These are phyloP conservation scores for Gibbula magus DNA, from an alignment of 2,888 invertebrate genomes.

Conservation along the genomic window DNA sequence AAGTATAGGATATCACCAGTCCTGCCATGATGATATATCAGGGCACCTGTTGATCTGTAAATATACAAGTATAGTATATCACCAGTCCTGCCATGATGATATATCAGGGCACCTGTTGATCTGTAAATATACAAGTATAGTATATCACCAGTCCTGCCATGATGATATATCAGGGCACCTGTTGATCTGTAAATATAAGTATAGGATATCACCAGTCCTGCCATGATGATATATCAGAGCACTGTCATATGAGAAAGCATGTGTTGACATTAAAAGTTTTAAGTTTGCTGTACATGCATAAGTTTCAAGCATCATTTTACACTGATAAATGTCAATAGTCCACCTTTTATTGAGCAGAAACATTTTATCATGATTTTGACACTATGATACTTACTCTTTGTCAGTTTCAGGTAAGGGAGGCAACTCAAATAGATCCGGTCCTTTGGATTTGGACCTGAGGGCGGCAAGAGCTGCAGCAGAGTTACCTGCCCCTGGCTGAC, in stretches of 20 bases:
- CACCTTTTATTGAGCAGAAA: no score
- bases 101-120: constrained; percentile 16
- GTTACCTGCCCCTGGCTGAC: constrained; percentile 38
- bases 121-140: not conserved
- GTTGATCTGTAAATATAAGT: not conserved
- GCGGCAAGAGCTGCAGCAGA: constrained; percentile 33
- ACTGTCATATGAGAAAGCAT: no score
- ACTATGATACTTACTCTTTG: constrained; percentile 33
- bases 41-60: constrained; percentile 10
- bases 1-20: no score
- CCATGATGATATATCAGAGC: no score
- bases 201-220: no score
- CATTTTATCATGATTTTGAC: not conserved
- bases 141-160: no score
- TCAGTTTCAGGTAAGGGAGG: constrained; percentile 70
- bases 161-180: constrained; percentile 14
- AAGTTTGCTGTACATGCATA: no score
- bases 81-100: not conserved
- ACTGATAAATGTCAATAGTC: no score
- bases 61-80: no score
- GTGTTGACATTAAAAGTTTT: no score
- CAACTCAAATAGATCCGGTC: constrained; percentile 73
- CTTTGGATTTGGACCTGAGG: constrained; percentile 42
- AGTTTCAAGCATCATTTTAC: no score
- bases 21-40: not conserved